phyloP scores from a whole-genome alignment of 2,113 vertebrate species.

The Herpetotheres cachinnans region DNA sequence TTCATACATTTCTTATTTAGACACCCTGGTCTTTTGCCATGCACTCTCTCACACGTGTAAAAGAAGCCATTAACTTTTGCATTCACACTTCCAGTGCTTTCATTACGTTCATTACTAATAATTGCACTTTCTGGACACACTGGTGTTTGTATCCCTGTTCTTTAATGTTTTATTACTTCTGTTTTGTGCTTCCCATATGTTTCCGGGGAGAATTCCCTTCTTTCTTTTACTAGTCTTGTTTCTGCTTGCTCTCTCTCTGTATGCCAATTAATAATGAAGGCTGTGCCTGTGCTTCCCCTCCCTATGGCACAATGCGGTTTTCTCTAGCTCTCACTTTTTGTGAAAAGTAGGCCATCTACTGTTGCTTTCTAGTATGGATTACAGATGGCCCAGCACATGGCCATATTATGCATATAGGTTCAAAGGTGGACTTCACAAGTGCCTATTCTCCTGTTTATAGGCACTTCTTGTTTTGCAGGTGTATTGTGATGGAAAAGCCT shows the following conservation, averaged over 20 bases:
- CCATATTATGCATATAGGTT: not conserved
- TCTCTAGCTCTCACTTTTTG: slow-evolving; percentile 63
- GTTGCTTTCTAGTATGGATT: slow-evolving; percentile 72
- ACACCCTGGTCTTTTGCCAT: not conserved
- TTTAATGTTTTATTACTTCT: slow-evolving; percentile 62
- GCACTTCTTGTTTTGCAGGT: not conserved
- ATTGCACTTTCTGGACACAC: slow-evolving; percentile 13
- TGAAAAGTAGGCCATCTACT: slow-evolving; percentile 80
- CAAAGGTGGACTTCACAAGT: not conserved
- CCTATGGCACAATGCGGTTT: slow-evolving; percentile 2
- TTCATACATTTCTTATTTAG: slow-evolving; percentile 23
- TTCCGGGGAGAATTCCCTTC: slow-evolving; percentile 38
- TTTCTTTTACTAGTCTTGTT: slow-evolving; percentile 42
- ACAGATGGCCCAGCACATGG: not conserved
- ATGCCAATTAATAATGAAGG: slow-evolving; percentile 47
- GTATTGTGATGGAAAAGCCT: not conserved
- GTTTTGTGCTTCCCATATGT: slow-evolving; percentile 47
- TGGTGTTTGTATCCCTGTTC: slow-evolving; percentile 38
- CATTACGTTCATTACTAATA: slow-evolving; percentile 34
- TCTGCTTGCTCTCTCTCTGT: slow-evolving; percentile 21
- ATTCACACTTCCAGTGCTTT: slow-evolving; percentile 64
- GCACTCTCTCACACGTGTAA: not conserved
- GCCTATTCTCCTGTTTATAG: not conserved
- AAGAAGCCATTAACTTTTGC: slow-evolving; percentile 52
- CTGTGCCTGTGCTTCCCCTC: slow-evolving; percentile 22